These are phyloP conservation scores for Taenaris catops DNA, from an alignment of 2,888 invertebrate genomes.

Conservation along the genomic window DNA sequence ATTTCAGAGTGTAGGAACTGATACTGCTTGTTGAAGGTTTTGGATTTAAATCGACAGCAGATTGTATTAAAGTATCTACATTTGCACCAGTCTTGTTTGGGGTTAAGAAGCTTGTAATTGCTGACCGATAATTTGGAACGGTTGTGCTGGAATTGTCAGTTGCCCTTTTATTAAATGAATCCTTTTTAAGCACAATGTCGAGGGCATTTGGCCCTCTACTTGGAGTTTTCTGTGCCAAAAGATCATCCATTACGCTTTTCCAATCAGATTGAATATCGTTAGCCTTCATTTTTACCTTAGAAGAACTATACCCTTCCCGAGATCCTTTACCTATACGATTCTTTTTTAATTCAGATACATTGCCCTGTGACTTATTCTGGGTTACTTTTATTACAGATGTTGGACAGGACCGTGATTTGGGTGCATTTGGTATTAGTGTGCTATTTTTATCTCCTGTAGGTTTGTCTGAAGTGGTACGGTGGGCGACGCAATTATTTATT, in stretches of 20 bases:
- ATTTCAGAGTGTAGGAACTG: background rate
- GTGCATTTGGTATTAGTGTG: background rate
- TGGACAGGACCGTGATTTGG: background rate
- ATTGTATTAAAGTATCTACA: slow-evolving; percentile 7
- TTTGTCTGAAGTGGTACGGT: background rate
- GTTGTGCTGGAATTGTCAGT: slow-evolving; percentile 27
- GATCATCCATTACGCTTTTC: slow-evolving; percentile 55
- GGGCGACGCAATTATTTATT: slow-evolving; percentile 1
- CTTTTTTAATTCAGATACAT: slow-evolving; percentile 11
- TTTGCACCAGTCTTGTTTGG: slow-evolving; percentile 1
- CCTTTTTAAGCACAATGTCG: slow-evolving; percentile 49
- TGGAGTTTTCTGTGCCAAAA: slow-evolving; percentile 59
- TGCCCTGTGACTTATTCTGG: slow-evolving; percentile 4
- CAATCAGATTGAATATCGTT: slow-evolving; percentile 36
- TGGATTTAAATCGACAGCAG: background rate
- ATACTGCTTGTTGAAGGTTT: background rate
- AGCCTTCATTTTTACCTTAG: slow-evolving; percentile 10
- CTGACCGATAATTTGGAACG: slow-evolving; percentile 30
- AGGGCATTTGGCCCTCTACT: slow-evolving; percentile 54
- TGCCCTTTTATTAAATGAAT: slow-evolving; percentile 32
- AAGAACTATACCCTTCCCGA: background rate
- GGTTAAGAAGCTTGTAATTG: slow-evolving; percentile 12
- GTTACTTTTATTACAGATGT: slow-evolving; percentile 9
- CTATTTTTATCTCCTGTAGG: background rate
- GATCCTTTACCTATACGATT: slow-evolving; percentile 15